A percentile compares a stretch with the other conserved stretches of the same genome.
Conservation (phyloP, 2,888 invertebrate species). For the Chalcis sispes region DNA sequence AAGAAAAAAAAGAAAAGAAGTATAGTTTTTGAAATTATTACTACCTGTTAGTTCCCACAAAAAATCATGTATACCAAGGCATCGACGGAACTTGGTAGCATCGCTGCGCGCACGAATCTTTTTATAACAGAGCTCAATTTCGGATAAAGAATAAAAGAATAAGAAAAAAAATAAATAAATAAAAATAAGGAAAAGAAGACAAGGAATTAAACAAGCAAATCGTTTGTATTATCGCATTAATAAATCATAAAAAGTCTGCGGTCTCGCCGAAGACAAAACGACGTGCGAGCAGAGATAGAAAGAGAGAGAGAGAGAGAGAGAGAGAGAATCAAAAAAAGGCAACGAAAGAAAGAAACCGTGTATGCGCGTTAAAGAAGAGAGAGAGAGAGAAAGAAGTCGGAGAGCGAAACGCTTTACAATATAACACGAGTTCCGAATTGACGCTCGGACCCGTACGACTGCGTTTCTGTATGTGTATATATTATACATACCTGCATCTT, state of each 20-base stretch:
- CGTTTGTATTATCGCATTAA: constrained; percentile 14
- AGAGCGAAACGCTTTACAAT: constrained; percentile 27
- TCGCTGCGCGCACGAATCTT: too few species aligned
- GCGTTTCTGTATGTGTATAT: neutral
- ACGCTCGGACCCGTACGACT: constrained; percentile 20
- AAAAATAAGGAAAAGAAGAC: neutral
- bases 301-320: neutral
- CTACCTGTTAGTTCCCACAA: too few species aligned
- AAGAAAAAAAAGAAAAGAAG: too few species aligned
- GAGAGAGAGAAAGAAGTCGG: neutral
- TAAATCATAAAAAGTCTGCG: neutral
- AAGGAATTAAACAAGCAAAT: constrained; percentile 16
- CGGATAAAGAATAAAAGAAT: too few species aligned
- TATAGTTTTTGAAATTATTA: too few species aligned
- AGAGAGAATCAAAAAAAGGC: neutral
- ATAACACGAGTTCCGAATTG: constrained; percentile 36
- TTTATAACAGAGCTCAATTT: too few species aligned
- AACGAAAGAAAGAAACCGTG: too few species aligned
- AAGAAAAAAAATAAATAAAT: too few species aligned
- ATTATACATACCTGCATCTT: neutral
- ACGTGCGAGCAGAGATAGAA: too few species aligned
- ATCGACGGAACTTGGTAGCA: too few species aligned
- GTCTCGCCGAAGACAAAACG: neutral
- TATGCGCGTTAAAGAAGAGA: neutral
- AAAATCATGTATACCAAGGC: too few species aligned